A percentile compares a stretch with the other conserved stretches of the same genome.
phyloP scores from a whole-genome alignment of 1,140 invertebrate species.

The Ptiloglossa arizonensis region DNA sequence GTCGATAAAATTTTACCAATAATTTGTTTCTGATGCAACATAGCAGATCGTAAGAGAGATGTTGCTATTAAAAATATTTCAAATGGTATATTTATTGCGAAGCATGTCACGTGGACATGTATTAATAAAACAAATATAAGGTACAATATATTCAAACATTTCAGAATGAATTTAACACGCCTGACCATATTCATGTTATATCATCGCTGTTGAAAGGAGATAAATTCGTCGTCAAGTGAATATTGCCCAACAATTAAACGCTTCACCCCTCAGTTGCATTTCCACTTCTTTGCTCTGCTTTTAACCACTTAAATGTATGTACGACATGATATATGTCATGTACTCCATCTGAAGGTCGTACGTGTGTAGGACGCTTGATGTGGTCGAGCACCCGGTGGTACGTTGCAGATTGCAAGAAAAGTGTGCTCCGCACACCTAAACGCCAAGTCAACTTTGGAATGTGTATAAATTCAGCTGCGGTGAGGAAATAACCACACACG shows the following conservation, averaged over 20 bases:
- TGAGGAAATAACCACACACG: not conserved
- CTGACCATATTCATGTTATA: too few relatives aligned
- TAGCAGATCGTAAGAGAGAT: too few relatives aligned
- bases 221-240: too few relatives aligned
- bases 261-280: not conserved
- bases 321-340: not conserved
- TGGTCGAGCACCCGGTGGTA: slow-evolving; percentile 3
- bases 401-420: slow-evolving; percentile 56
- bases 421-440: slow-evolving; percentile 44
- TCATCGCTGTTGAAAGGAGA: too few relatives aligned
- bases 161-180: too few relatives aligned
- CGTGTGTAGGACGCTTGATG: not conserved
- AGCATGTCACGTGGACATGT: too few relatives aligned
- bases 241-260: not conserved
- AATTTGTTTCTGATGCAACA: too few relatives aligned
- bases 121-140: too few relatives aligned
- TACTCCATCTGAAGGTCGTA: not conserved
- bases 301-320: not conserved
- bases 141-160: too few relatives aligned
- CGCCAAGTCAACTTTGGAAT: slow-evolving; percentile 11
- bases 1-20: too few relatives aligned
- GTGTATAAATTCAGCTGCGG: slow-evolving; percentile 1
- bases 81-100: too few relatives aligned
- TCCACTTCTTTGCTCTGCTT: not conserved
- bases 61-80: too few relatives aligned